These are phyloP conservation scores for Pheosia tremula DNA, from an alignment of 2,888 invertebrate species.

Conservation along the genomic window DNA sequence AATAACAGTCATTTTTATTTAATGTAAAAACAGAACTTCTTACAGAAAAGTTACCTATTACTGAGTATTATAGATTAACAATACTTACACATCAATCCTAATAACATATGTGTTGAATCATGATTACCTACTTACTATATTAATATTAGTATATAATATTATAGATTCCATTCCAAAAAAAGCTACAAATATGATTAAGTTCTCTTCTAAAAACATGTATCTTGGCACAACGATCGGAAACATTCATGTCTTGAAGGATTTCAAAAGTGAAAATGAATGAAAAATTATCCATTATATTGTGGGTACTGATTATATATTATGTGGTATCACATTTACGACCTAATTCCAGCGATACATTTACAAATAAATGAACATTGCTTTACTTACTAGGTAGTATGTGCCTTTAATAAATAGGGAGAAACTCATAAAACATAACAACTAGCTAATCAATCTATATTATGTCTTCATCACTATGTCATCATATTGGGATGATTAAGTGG, in stretches of 20 bases:
- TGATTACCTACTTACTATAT: slow-evolving; percentile 24
- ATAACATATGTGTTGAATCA: slow-evolving; percentile 50
- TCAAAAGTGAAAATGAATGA: slow-evolving; percentile 36
- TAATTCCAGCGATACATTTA: slow-evolving; percentile 50
- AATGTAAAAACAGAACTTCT: slow-evolving; percentile 77
- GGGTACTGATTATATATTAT: slow-evolving; percentile 36
- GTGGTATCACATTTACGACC: slow-evolving; percentile 68
- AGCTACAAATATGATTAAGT: slow-evolving; percentile 31
- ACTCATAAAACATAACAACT: neutral
- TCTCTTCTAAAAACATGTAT: slow-evolving; percentile 44
- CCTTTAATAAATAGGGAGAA: neutral
- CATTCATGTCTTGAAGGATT: slow-evolving; percentile 36
- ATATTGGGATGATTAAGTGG: too few relatives aligned
- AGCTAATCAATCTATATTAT: neutral
- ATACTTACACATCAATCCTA: slow-evolving; percentile 67
- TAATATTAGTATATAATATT: slow-evolving; percentile 28
- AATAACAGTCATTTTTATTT: slow-evolving; percentile 73
- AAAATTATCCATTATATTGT: slow-evolving; percentile 17
- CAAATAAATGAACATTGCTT: slow-evolving; percentile 25
- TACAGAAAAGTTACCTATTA: slow-evolving; percentile 64
- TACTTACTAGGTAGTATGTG: neutral
- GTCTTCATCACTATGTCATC: too few relatives aligned
- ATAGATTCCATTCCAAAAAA: slow-evolving; percentile 41
- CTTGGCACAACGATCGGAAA: slow-evolving; percentile 60
- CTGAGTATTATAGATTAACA: slow-evolving; percentile 69